Evolutionary conservation across 92 coral and sea anemone species (phyloP), one percentile per base, ranked within the genome.

Genomic region (Porites rus): DNA sequence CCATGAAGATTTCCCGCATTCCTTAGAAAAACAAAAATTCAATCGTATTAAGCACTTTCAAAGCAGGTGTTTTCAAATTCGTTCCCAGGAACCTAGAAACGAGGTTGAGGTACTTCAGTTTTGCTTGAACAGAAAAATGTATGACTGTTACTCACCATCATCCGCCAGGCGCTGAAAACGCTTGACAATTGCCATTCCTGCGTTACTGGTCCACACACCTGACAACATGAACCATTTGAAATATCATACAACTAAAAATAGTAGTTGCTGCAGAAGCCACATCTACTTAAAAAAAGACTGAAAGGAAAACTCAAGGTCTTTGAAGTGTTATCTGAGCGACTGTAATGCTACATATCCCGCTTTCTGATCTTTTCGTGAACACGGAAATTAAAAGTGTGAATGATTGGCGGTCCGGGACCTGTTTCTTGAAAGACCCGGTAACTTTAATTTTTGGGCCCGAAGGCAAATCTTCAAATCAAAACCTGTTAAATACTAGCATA

Each of bases 81-180:
- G 21, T 67, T 21, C 72, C 24, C 14, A 67, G 21, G 72, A 19
- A 21, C 14, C 24, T 20, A 43, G 24, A 67, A 11, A 67, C 21
- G 7, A 28, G 21, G 9, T 67, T n/a, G 7, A 21, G 8, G 68
- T 4, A 5, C 43, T 64, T 67, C 8, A 66, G 8, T 66, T 67
- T 21, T 20, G 72, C 31, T 7, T 20, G 38, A 17, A 11, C 10
- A 31, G 7, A 17, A 8, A 1, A 6, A 16, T 10, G 19, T 50
- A 14, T n/a, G 43, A n/a, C 10, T 22, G 4, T 6, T 7, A 59
- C 82, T 43, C 19, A 64, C 82, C 82, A 31, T 78, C 72, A 78
- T 78, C 82, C n/a, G 82, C 82, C 51, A 78, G 72, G 20, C 82
- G 72, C 46, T 78, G 82, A 78, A 78, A 64, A 10, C 4, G 38